phyloP scores from a whole-genome alignment of 2,113 vertebrate genomes.

The Ciconia stormi region DNA sequence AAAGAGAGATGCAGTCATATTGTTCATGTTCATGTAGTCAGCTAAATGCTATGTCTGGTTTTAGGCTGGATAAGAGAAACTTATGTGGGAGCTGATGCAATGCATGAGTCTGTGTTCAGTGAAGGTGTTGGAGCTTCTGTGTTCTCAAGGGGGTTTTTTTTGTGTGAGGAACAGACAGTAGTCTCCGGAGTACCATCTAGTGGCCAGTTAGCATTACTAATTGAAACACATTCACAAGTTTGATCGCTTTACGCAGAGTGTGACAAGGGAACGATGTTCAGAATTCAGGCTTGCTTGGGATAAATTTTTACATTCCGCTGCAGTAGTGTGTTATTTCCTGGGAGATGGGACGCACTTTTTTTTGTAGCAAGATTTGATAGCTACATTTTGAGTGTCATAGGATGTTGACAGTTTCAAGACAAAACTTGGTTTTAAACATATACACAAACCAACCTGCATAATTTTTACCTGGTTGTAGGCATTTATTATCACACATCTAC shows the following conservation, averaged over 20 bases:
- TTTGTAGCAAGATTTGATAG: background rate
- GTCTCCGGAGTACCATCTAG: background rate
- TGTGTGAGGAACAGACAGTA: background rate
- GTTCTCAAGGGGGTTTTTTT: background rate
- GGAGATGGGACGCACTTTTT: background rate
- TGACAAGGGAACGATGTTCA: background rate
- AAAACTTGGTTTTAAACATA: background rate
- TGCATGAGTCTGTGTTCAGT: background rate
- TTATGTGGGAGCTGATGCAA: background rate
- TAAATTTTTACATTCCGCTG: background rate
- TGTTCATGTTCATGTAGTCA: background rate
- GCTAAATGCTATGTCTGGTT: background rate
- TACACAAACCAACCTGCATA: background rate
- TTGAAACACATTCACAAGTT: accelerated
- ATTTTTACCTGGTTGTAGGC: background rate
- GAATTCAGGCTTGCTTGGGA: background rate
- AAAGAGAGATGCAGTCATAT: background rate
- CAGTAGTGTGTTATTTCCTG: background rate
- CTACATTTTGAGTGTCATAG: background rate
- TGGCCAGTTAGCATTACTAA: background rate
- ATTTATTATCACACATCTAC: conserved; percentile 11
- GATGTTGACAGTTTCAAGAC: background rate
- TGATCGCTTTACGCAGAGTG: background rate
- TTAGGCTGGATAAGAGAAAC: background rate
- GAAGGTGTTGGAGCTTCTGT: background rate